These are phyloP conservation scores for Pseudorasbora parva DNA, from an alignment of 2,113 vertebrate species.

Conservation along the genomic window DNA sequence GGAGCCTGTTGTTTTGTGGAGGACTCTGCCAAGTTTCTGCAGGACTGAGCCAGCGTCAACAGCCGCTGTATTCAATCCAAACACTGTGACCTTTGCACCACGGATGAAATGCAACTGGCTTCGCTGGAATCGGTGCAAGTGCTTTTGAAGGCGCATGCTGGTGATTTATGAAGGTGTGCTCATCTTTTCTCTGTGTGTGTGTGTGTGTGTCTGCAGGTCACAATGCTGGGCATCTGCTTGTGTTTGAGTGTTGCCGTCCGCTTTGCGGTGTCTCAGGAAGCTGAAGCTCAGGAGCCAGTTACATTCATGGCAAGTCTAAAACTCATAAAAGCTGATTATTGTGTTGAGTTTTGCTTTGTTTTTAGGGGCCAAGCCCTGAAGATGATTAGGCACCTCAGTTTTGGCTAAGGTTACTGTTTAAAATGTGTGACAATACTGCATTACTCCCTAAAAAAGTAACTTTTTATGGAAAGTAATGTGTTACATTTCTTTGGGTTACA, in stretches of 20 bases:
- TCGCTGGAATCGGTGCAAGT: neutral
- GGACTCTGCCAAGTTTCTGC: slow-evolving; percentile 7
- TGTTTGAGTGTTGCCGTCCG: slow-evolving; percentile 80
- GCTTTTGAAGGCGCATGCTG: neutral
- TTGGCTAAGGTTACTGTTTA: too few species aligned
- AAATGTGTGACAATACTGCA: too few species aligned
- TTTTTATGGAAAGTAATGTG: too few species aligned
- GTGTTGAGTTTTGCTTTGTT: neutral
- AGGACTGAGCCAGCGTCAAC: slow-evolving; percentile 23
- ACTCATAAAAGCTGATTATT: neutral
- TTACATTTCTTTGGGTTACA: too few species aligned
- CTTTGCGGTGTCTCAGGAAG: slow-evolving; percentile 84
- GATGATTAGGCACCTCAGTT: too few species aligned
- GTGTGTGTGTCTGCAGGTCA: slow-evolving; percentile 70
- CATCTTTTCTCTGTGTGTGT: neutral
- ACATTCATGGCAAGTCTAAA: slow-evolving; percentile 86
- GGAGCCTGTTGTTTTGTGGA: slow-evolving; percentile 12
- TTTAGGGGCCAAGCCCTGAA: too few species aligned
- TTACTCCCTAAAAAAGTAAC: too few species aligned
- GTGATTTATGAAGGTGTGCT: neutral
- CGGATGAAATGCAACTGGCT: neutral
- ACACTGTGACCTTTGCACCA: neutral
- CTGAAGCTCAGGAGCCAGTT: slow-evolving; percentile 88
- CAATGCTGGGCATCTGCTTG: slow-evolving; percentile 87
- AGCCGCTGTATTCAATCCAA: neutral